phyloP scores from a whole-genome alignment of 2,797 vertebrate genomes.

The Lutjanus argentimaculatus region DNA sequence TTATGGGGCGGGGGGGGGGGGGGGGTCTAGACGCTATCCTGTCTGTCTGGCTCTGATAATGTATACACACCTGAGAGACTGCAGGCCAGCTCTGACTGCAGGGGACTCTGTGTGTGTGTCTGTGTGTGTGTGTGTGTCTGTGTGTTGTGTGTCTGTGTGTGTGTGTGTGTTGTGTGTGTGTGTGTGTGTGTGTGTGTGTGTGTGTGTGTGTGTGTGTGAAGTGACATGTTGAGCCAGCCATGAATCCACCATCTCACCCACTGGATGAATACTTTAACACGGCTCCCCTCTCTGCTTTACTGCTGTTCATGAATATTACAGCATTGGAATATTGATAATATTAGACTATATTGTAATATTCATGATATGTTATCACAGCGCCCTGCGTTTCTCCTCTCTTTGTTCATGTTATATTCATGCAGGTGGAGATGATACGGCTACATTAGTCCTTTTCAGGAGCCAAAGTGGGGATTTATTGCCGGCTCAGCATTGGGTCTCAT shows the following conservation, averaged over 20 bases:
- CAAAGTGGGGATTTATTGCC: conserved; percentile 45
- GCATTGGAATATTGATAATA: conserved; percentile 69
- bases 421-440: conserved; percentile 61
- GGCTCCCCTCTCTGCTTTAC: conserved; percentile 41
- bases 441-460: conserved; percentile 44
- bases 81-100: conserved; percentile 23
- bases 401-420: conserved; percentile 76
- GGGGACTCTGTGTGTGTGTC: conserved; percentile 16
- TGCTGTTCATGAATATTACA: conserved; percentile 72
- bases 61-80: conserved; percentile 66
- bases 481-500: conserved; percentile 50
- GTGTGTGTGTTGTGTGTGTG: conserved; percentile 22
- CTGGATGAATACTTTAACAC: conserved; percentile 59
- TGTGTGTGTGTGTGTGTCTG: conserved; percentile 9
- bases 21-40: conserved; percentile 75
- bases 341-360: conserved; percentile 71
- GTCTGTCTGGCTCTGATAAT: conserved; percentile 77
- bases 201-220: conserved; percentile 26
- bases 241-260: conserved; percentile 19
- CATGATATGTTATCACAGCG: conserved; percentile 68
- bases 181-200: conserved; percentile 22
- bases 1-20: conserved; percentile 48
- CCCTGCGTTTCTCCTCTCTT: conserved; percentile 24
- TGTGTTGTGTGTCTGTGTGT: conserved; percentile 24
- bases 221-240: conserved; percentile 42